Evolutionary conservation across 2,113 vertebrate genomes (phyloP).

Genomic region (Chrysochloris asiatica): DNA sequence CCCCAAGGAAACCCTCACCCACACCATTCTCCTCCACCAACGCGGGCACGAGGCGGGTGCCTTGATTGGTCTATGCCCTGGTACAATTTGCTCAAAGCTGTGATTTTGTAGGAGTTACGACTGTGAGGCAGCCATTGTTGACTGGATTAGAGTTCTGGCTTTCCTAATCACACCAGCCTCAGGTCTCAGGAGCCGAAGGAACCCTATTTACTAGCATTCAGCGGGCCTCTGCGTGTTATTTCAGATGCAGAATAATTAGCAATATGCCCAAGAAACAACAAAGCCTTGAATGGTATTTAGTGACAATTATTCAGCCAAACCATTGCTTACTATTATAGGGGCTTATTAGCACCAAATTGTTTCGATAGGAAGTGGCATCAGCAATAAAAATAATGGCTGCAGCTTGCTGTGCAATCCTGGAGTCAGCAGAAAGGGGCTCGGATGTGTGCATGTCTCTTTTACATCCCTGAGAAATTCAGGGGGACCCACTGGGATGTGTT

Average conservation of each 20-base stretch:
- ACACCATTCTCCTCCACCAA: neutral
- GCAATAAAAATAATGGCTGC: slow-evolving; percentile 86
- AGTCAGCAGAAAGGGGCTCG: slow-evolving; percentile 82
- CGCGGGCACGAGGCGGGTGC: neutral
- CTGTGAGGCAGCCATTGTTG: slow-evolving; percentile 78
- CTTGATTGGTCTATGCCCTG: slow-evolving; percentile 58
- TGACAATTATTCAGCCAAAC: slow-evolving; percentile 87
- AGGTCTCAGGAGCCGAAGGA: slow-evolving; percentile 77
- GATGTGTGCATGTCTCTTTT: slow-evolving; percentile 60
- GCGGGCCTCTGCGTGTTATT: slow-evolving; percentile 84
- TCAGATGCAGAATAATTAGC: slow-evolving; percentile 87
- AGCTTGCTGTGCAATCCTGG: slow-evolving; percentile 75
- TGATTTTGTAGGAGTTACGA: slow-evolving; percentile 69
- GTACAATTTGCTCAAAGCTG: slow-evolving; percentile 60
- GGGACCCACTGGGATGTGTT: slow-evolving; percentile 55
- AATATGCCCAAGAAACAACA: slow-evolving; percentile 86
- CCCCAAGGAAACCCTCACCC: slow-evolving; percentile 28
- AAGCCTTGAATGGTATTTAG: slow-evolving; percentile 87
- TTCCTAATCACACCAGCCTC: slow-evolving; percentile 80
- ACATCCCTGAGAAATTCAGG: slow-evolving; percentile 57
- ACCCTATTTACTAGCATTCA: slow-evolving; percentile 84
- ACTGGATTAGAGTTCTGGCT: slow-evolving; percentile 78
- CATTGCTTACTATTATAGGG: slow-evolving; percentile 88
- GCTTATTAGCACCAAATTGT: slow-evolving; percentile 89
- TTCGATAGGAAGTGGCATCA: slow-evolving; percentile 87